A percentile compares a stretch with the other conserved stretches of the same genome.
Evolutionary conservation across 23 tunicate species (phyloP).

Genomic region (Diplosoma virens): DNA sequence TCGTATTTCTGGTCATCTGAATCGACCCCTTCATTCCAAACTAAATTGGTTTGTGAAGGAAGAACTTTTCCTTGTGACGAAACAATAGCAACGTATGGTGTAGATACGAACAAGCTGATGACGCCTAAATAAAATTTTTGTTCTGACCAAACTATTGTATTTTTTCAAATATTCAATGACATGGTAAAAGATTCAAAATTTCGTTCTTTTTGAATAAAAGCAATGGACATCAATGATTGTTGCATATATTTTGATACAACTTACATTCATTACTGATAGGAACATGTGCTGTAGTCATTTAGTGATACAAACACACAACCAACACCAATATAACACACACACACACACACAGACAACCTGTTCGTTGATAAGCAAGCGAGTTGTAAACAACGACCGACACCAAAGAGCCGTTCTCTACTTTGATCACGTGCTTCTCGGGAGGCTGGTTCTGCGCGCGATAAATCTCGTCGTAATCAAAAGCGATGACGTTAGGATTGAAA

Average conservation of each 20-base stretch:
- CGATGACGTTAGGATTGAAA: constrained; percentile 1
- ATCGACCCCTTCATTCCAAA: constrained; percentile 37
- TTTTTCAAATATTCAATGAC: too few relatives aligned
- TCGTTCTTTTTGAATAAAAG: too few relatives aligned
- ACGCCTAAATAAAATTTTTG: constrained; percentile 54
- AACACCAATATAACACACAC: too few relatives aligned
- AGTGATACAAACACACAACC: too few relatives aligned
- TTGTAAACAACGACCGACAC: constrained; percentile 54
- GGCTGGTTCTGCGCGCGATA: constrained; percentile 36
- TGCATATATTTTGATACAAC: too few relatives aligned
- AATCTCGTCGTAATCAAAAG: constrained; percentile 44
- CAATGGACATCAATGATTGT: too few relatives aligned
- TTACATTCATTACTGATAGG: too few relatives aligned
- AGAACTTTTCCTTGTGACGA: constrained; percentile 23
- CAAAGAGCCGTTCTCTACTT: background rate
- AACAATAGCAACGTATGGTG: constrained; percentile 50
- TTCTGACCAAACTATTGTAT: too few relatives aligned
- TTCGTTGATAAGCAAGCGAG: constrained; percentile 61
- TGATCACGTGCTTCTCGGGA: constrained; percentile 17
- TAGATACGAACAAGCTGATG: constrained; percentile 35
- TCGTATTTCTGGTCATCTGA: constrained; percentile 46
- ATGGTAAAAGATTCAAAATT: too few relatives aligned
- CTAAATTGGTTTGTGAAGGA: constrained; percentile 54
- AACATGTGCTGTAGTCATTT: too few relatives aligned
- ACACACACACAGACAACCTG: too few relatives aligned